These are phyloP conservation scores for Tetrax tetrax DNA, from an alignment of 2,113 vertebrate species.

Conservation along the genomic window DNA sequence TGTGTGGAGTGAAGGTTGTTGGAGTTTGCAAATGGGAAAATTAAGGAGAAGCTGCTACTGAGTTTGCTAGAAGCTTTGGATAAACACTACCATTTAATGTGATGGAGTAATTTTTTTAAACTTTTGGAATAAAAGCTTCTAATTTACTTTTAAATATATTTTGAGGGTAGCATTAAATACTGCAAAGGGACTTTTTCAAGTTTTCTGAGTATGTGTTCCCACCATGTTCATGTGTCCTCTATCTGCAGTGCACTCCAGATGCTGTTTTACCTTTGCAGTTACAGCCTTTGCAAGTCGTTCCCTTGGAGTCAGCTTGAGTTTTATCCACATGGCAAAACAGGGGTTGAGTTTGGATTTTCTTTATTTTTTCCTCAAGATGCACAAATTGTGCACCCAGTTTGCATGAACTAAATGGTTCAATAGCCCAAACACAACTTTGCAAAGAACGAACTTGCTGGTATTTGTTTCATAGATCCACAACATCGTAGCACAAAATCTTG, in stretches of 20 bases:
- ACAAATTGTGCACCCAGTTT: not conserved
- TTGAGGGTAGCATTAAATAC: not conserved
- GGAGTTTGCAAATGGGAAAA: not conserved
- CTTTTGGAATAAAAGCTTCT: not conserved
- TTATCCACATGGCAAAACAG: not conserved
- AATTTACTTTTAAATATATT: not conserved
- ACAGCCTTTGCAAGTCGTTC: not conserved
- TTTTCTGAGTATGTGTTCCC: not conserved
- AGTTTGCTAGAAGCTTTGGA: not conserved
- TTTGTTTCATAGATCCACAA: not conserved
- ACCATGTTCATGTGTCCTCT: not conserved
- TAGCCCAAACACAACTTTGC: not conserved
- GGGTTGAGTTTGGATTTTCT: not conserved
- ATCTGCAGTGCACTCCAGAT: not conserved
- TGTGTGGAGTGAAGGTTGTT: not conserved
- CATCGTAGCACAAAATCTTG: not conserved
- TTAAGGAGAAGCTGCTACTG: not conserved
- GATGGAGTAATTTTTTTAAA: not conserved
- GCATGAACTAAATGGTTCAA: not conserved
- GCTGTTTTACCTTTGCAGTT: not conserved
- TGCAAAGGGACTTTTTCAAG: not conserved
- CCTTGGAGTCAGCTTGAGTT: not conserved
- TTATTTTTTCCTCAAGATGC: not conserved
- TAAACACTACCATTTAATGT: not conserved
- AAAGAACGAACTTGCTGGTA: not conserved